These are phyloP conservation scores for Cyrtonyx montezumae DNA, from an alignment of 2,113 vertebrate species.

Conservation along the genomic window DNA sequence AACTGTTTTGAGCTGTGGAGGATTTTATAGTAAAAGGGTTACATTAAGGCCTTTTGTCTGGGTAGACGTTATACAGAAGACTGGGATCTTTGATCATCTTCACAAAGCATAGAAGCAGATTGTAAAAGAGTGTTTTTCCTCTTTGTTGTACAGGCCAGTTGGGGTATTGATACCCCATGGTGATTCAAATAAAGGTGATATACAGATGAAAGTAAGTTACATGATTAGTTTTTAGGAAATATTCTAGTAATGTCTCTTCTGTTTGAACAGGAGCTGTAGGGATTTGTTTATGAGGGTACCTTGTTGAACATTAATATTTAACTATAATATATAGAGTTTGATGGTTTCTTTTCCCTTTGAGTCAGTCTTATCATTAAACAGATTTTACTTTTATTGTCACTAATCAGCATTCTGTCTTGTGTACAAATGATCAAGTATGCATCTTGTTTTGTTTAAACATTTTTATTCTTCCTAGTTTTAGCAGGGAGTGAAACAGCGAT, in stretches of 20 bases:
- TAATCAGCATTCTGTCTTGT: neutral
- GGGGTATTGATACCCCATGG: neutral
- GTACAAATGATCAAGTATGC: neutral
- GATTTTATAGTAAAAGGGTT: neutral
- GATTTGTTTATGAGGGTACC: neutral
- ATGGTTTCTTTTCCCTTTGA: neutral
- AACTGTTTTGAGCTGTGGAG: neutral
- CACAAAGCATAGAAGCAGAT: neutral
- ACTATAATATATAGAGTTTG: neutral
- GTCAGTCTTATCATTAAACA: neutral
- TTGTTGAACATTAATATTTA: neutral
- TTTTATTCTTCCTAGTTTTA: neutral
- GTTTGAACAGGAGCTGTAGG: neutral
- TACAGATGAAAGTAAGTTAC: neutral
- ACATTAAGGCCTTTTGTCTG: neutral
- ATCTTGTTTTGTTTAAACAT: neutral
- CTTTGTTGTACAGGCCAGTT: neutral
- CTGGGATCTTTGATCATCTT: neutral
- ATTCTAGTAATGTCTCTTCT: neutral
- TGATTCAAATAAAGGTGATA: neutral
- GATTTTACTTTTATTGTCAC: neutral
- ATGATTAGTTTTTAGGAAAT: neutral
- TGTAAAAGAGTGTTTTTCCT: neutral
- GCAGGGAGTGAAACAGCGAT: neutral
- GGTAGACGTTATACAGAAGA: neutral